Base-by-base conservation (phyloP, 2,113 vertebrate species). In the Lophochroa leadbeateri region DNA sequence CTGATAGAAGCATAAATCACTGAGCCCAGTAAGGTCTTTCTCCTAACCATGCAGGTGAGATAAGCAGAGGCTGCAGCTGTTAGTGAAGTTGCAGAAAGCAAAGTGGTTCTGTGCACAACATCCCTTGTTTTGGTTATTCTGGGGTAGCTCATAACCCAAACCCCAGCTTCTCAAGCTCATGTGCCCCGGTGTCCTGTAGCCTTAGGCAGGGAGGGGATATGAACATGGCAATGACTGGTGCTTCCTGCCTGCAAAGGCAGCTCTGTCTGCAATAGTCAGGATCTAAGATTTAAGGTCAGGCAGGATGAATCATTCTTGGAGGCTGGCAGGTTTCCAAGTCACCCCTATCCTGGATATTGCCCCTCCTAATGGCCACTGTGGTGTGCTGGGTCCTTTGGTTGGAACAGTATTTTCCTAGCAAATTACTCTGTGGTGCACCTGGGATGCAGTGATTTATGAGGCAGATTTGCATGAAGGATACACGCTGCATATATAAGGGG, bases 221-320 rank as follows among this genome's bases (percentile, higher is more conserved):
- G 76, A 70, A 31, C 90, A 20, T 1, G n/a, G 18, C 16, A 27
- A 1, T 91, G 96, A 93, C 53, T 82, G 96, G 96, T 37, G 29
- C 93, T 97, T 96, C 97, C 97, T 97, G 95, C 83, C 88, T 82
- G 49, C 43, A 16, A 86, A 95, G 86, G 90, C 41, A 6, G 21
- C 88, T 88, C 95, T 41, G 29, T 72, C 96, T 90, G 70, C 43
- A 76, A 79, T 11, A 97, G 85, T 90, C 81, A 3, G 63, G 67
- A 86, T 13, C 83, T 46, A 86, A 83, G 89, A 88, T 82, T 90
- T 86, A 86, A 96, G 89, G 87, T 88, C 65, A 14, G 9, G 64
- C 68, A 29, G 23, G 94, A 96, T 80, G 92, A 78, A 77, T 88
- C 24, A 60, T 86, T 96, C 82, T 82, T 12, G n/a, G 91, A 89